Evolutionary conservation across 2,888 invertebrate genomes (phyloP).

Genomic region (Malachius bipustulatus): DNA sequence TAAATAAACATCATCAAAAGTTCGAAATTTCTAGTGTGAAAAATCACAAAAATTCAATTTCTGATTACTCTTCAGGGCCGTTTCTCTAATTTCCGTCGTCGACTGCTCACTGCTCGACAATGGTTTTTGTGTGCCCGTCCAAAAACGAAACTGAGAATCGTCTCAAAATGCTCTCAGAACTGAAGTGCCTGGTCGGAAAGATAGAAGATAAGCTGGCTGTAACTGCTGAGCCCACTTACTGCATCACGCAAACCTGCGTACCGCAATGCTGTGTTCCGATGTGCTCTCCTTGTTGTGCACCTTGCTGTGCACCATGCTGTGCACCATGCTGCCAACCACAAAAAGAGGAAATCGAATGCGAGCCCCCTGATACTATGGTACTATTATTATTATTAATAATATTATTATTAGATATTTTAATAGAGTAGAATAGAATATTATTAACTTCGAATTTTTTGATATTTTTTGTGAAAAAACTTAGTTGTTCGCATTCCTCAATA

Average conservation of each 20-base stretch:
- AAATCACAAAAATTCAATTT: no score
- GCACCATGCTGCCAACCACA: slow-evolving; percentile 29
- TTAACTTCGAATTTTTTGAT: no score
- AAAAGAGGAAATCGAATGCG: slow-evolving; percentile 30
- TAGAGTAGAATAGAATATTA: no score
- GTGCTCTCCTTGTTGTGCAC: slow-evolving; percentile 25
- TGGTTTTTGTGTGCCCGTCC: slow-evolving; percentile 26
- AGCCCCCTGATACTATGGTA: slow-evolving; percentile 42
- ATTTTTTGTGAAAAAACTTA: no score
- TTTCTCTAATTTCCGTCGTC: no score
- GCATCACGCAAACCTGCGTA: slow-evolving; percentile 31
- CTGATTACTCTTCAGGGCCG: no score
- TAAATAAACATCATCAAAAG: no score
- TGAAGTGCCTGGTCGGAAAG: slow-evolving; percentile 27
- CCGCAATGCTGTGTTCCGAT: slow-evolving; percentile 20
- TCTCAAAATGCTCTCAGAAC: slow-evolving; percentile 23
- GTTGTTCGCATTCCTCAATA: no score
- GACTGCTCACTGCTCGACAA: no score
- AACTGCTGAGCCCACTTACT: slow-evolving; percentile 36
- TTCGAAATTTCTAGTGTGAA: no score
- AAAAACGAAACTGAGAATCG: slow-evolving; percentile 26
- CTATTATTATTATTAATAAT: no score
- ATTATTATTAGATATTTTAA: no score
- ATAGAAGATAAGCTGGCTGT: slow-evolving; percentile 25
- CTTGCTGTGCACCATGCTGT: slow-evolving; percentile 33